These are phyloP conservation scores for Tillus elongatus DNA, from an alignment of 2,888 invertebrate species.

Conservation along the genomic window DNA sequence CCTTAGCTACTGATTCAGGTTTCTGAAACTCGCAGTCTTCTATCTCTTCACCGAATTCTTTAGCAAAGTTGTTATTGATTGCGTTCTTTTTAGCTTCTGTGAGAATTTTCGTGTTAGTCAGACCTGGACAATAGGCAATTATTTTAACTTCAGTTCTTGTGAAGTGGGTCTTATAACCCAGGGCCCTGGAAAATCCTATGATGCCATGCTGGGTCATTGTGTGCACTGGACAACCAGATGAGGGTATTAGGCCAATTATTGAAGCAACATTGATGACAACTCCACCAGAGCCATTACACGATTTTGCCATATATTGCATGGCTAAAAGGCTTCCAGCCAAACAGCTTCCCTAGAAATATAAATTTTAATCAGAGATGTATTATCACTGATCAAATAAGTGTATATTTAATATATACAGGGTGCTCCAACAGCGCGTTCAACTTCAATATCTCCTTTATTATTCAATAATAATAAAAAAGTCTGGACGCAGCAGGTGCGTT, in stretches of 20 bases:
- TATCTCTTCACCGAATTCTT: conserved; percentile 31
- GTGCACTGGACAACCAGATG: conserved; percentile 46
- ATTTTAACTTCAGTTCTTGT: conserved; percentile 45
- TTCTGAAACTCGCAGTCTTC: conserved; percentile 25
- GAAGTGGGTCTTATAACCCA: conserved; percentile 37
- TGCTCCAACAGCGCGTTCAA: too few species aligned
- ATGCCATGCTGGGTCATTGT: conserved; percentile 41
- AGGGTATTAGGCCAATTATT: conserved; percentile 47
- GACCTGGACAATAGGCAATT: conserved; percentile 47
- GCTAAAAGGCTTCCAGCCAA: conserved; percentile 45
- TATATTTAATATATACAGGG: too few species aligned
- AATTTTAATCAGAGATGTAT: too few species aligned
- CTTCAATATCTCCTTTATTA: too few species aligned
- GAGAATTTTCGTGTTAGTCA: conserved; percentile 42
- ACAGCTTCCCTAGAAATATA: conserved; percentile 9
- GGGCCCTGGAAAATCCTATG: conserved; percentile 28
- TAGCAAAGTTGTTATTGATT: conserved; percentile 31
- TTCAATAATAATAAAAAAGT: too few species aligned
- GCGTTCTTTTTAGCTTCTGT: conserved; percentile 26
- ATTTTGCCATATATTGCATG: conserved; percentile 48
- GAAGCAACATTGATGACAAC: conserved; percentile 56
- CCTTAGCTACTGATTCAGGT: conserved; percentile 25
- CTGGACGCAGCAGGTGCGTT: too few species aligned
- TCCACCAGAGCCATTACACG: conserved; percentile 50
- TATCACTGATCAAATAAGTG: too few species aligned